These are phyloP conservation scores for Xiphias gladius DNA, from an alignment of 2,113 vertebrate species.

Conservation along the genomic window DNA sequence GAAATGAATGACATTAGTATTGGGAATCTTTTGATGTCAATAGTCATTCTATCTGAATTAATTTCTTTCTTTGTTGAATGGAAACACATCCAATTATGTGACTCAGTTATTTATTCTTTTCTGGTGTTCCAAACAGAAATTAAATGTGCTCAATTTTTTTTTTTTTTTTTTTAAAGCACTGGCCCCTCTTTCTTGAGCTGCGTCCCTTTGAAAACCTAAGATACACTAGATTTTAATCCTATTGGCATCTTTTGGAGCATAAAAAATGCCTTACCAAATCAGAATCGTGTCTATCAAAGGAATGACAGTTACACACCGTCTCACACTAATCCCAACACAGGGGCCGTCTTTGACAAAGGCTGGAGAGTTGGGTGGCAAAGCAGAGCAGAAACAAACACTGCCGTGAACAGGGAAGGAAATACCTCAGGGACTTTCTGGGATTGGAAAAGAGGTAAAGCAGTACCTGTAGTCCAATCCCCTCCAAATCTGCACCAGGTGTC, in stretches of 20 bases:
- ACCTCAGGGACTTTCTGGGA: conserved; percentile 81
- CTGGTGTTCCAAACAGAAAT: not conserved
- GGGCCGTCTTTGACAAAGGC: conserved; percentile 40
- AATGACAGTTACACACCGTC: conserved; percentile 38
- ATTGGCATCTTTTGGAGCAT: conserved; percentile 9
- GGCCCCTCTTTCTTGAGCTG: conserved; percentile 2
- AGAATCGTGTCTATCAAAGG: conserved; percentile 44
- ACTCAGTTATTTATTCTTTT: not conserved
- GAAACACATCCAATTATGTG: not conserved
- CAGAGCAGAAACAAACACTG: conserved; percentile 73
- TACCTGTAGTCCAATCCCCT: conserved; percentile 80
- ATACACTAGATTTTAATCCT: conserved; percentile 43
- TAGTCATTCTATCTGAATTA: not conserved
- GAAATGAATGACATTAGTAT: conserved; percentile 5
- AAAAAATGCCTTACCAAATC: conserved; percentile 45
- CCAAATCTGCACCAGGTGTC: conserved; percentile 83
- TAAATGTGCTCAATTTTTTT: not conserved
- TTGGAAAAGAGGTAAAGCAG: conserved; percentile 73
- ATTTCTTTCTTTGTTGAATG: not conserved
- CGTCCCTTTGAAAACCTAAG: conserved; percentile 18
- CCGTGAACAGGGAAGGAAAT: conserved; percentile 74
- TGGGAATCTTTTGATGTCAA: conserved; percentile 29
- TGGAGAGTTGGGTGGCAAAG: conserved; percentile 71
- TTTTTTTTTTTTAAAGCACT: not conserved
- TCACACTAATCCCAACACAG: conserved; percentile 59